Conservation (phyloP, 2,888 invertebrate genomes). For the Lepidonotus clava region DNA sequence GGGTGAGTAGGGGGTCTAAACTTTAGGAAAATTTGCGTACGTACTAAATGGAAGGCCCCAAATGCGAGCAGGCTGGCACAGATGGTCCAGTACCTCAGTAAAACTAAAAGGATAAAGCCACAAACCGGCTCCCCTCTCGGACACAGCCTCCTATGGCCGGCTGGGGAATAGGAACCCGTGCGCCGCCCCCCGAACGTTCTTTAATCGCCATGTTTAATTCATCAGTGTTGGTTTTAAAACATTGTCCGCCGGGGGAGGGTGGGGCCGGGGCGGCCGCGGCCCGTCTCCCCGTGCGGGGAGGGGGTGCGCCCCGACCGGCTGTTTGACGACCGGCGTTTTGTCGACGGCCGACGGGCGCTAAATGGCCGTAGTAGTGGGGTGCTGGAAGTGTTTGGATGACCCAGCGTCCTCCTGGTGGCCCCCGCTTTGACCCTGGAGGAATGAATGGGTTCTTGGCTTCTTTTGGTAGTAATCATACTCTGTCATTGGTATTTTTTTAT, state of each 20-base stretch:
- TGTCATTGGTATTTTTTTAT: no score
- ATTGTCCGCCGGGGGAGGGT: not conserved
- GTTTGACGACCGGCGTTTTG: no score
- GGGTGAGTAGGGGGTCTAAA: no score
- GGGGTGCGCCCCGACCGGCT: not conserved
- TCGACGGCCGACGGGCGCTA: not conserved
- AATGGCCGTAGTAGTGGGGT: not conserved
- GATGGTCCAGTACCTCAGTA: no score
- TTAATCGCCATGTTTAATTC: constrained; percentile 52
- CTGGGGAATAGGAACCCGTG: not conserved
- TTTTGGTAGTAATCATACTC: no score
- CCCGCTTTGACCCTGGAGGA: not conserved
- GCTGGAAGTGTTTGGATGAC: not conserved
- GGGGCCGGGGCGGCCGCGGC: not conserved
- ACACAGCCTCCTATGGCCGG: not conserved
- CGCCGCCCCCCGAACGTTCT: not conserved
- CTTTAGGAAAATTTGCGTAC: no score
- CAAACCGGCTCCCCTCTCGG: no score
- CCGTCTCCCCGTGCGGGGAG: not conserved
- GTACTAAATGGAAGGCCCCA: no score
- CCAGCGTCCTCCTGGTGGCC: not conserved
- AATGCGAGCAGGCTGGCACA: no score
- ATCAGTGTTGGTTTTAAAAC: constrained; percentile 51
- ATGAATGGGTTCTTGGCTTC: no score
- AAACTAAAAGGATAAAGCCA: no score